Conservation (phyloP, 2,797 vertebrate genomes). For the Trematomus bernacchii region DNA sequence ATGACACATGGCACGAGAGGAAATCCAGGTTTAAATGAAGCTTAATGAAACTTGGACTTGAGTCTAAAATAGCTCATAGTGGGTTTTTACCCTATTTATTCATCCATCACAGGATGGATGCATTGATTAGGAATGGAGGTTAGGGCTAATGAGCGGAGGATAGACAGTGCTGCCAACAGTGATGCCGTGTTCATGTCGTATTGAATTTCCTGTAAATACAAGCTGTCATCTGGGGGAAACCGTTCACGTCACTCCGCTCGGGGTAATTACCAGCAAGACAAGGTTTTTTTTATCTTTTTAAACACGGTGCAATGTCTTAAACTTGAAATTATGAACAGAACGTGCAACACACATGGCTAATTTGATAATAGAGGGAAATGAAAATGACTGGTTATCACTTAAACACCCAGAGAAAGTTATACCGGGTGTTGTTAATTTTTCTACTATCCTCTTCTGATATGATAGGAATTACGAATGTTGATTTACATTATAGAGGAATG, state of each 20-base stretch:
- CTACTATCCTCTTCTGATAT: neutral
- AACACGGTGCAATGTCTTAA: slow-evolving; percentile 18
- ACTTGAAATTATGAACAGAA: slow-evolving; percentile 37
- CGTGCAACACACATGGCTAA: slow-evolving; percentile 15
- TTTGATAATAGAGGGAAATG: slow-evolving; percentile 1
- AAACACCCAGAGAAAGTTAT: neutral
- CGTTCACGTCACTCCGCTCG: slow-evolving; percentile 37
- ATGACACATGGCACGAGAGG: neutral
- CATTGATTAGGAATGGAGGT: slow-evolving; percentile 46
- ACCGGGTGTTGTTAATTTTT: neutral
- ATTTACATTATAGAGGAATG: neutral
- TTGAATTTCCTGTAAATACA: slow-evolving; percentile 63
- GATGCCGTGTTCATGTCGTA: slow-evolving; percentile 47
- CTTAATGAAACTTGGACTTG: slow-evolving; percentile 30
- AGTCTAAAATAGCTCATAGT: slow-evolving; percentile 35
- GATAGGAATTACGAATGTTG: neutral
- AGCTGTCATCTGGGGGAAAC: slow-evolving; percentile 58
- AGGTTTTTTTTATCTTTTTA: slow-evolving; percentile 16
- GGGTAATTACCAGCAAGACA: slow-evolving; percentile 54
- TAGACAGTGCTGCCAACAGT: slow-evolving; percentile 50
- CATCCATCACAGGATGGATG: slow-evolving; percentile 30
- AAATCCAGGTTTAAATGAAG: slow-evolving; percentile 6
- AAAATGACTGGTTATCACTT: neutral
- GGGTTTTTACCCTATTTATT: slow-evolving; percentile 32
- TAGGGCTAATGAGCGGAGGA: slow-evolving; percentile 40